A percentile compares a stretch with the other conserved stretches of the same genome.
Conservation (phyloP, 2,797 vertebrate genomes). For the Oreonectes daqikongensis region DNA sequence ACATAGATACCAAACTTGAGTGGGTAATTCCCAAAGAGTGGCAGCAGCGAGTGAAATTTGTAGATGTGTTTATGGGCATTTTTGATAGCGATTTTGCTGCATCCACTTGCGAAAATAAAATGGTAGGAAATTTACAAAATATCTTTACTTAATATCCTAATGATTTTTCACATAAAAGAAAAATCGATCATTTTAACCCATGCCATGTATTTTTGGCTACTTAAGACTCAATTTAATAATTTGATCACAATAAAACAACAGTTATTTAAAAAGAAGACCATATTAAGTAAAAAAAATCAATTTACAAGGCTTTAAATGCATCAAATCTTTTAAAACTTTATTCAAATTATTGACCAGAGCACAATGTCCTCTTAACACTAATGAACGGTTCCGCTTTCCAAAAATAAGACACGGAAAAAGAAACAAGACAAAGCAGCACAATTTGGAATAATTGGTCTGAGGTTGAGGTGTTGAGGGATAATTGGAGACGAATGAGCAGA, state of each 20-base stretch:
- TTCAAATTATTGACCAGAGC: conserved; percentile 23
- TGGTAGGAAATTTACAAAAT: no score
- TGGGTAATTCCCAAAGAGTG: no score
- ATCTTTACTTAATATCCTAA: no score
- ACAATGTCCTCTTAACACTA: conserved; percentile 44
- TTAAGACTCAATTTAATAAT: background rate
- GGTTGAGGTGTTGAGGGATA: conserved; percentile 53
- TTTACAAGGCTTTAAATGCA: conserved; percentile 1
- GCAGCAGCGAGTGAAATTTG: no score
- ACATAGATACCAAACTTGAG: no score
- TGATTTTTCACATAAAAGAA: no score
- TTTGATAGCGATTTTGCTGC: no score
- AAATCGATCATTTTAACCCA: no score
- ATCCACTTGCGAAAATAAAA: no score
- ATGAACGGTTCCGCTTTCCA: conserved; percentile 32
- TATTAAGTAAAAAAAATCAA: background rate
- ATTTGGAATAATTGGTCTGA: conserved; percentile 58
- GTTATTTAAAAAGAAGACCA: background rate
- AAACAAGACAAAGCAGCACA: conserved; percentile 48
- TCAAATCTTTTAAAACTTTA: background rate
- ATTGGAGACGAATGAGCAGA: conserved; percentile 55
- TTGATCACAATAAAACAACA: background rate
- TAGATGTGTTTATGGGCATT: no score
- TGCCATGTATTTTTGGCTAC: no score
- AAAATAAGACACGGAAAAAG: conserved; percentile 47